These are phyloP conservation scores for Sarcophaga subvicina DNA, from an alignment of 2,888 invertebrate species.

Conservation along the genomic window DNA sequence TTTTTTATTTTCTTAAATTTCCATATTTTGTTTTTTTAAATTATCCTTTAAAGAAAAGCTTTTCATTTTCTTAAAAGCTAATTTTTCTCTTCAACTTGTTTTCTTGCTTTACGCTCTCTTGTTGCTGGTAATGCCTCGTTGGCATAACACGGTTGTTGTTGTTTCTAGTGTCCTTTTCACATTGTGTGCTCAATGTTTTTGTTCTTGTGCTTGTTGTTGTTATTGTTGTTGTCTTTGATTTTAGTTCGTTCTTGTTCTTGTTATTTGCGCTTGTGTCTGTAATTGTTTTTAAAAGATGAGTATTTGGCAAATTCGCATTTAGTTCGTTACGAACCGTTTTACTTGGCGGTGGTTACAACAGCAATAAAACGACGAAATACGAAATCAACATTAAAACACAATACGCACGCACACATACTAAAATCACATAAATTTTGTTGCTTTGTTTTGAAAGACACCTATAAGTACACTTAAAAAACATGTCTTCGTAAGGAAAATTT, in stretches of 20 bases:
- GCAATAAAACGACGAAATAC: slow-evolving; percentile 55
- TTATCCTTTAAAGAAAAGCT: slow-evolving; percentile 4
- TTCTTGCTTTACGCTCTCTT: slow-evolving; percentile 16
- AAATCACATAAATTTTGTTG: not conserved
- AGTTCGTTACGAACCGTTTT: slow-evolving; percentile 66
- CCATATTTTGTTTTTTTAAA: too few relatives aligned
- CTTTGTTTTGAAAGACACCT: not conserved
- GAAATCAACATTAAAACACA: slow-evolving; percentile 17
- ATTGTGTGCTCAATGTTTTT: not conserved
- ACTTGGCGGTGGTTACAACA: slow-evolving; percentile 63
- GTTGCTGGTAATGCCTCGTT: slow-evolving; percentile 5
- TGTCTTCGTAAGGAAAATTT: slow-evolving; percentile 14
- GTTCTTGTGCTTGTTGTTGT: slow-evolving; percentile 29
- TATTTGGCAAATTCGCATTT: slow-evolving; percentile 64
- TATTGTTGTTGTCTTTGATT: slow-evolving; percentile 12
- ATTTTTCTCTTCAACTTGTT: slow-evolving; percentile 5
- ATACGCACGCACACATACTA: not conserved
- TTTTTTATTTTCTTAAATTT: too few relatives aligned
- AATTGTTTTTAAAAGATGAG: slow-evolving; percentile 60
- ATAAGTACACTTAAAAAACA: slow-evolving; percentile 14
- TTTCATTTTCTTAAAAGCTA: slow-evolving; percentile 12
- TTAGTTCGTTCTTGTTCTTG: slow-evolving; percentile 24
- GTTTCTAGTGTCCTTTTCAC: slow-evolving; percentile 31
- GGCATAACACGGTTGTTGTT: not conserved
- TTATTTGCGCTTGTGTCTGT: slow-evolving; percentile 11